phyloP scores from a whole-genome alignment of 30 jellyfish, hydroid and myxozoan genomes.

The Aurelia aurita complex sp. Pacific region DNA sequence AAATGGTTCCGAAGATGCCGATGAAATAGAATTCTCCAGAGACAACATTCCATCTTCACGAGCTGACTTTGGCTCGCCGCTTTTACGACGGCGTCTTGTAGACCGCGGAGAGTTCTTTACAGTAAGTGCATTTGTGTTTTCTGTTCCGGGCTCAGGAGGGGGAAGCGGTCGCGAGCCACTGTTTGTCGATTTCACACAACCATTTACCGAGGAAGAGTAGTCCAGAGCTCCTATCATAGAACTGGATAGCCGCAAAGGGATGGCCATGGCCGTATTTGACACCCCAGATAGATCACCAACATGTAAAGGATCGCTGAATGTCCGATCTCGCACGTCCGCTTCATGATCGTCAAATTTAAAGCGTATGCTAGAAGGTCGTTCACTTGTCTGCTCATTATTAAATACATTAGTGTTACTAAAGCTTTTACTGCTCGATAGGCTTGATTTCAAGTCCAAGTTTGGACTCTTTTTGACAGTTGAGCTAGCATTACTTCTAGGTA shows the following conservation, averaged over 20 bases:
- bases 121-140: slow-evolving; percentile 31
- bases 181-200: background rate
- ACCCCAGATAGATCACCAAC: slow-evolving; percentile 23
- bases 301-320: slow-evolving; percentile 18
- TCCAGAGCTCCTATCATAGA: background rate
- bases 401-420: background rate
- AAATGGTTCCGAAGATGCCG: too few relatives aligned
- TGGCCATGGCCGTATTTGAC: slow-evolving; percentile 12
- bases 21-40: too few relatives aligned
- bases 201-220: too few relatives aligned
- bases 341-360: slow-evolving; percentile 4
- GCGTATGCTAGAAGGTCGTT: slow-evolving; percentile 21
- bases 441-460: background rate
- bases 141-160: slow-evolving; percentile 55
- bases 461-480: background rate
- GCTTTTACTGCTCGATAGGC: background rate
- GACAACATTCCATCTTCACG: background rate
- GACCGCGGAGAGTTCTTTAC: slow-evolving; percentile 26
- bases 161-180: slow-evolving; percentile 30
- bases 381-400: background rate
- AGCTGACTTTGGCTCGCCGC: background rate
- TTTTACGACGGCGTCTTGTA: slow-evolving; percentile 31
- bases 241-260: background rate
- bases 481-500: too few relatives aligned
- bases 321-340: slow-evolving; percentile 5